Base-by-base conservation (phyloP, 2,888 invertebrate species). In the Apomyelois bistriatella region DNA sequence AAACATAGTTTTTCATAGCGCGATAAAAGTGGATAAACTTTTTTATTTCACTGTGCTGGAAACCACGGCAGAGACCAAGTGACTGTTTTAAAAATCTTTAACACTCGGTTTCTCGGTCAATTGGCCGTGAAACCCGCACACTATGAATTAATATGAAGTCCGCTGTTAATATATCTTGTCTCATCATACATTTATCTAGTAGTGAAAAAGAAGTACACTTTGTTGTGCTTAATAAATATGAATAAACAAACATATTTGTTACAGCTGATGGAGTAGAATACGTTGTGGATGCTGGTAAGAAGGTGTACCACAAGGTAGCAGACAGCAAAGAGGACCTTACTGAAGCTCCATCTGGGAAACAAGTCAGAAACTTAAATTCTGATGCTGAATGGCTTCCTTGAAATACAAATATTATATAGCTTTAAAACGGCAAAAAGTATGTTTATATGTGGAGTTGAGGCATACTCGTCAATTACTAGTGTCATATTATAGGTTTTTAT, bases 201-300 rank as follows among this genome's bases (percentile, higher is more conserved):
- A n/a, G n/a, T n/a, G n/a, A n/a, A n/a, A n/a, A n/a, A n/a, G n/a
- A n/a, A n/a, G n/a, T n/a, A n/a, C n/a, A n/a, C n/a, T n/a, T n/a
- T n/a, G n/a, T n/a, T n/a, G n/a, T n/a, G n/a, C n/a, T n/a, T n/a
- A n/a, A n/a, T n/a, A n/a, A n/a, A n/a, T n/a, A n/a, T n/a, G n/a
- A n/a, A n/a, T n/a, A 32, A 9, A 9, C 2, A 6, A 28, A 9
- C 36, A 4, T 48, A 3, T 28, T 9, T 13, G 17, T 72, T 71
- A 9, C 76, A 91, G 90, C 87, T 43, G 92, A 93, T 57, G 94
- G 94, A 0, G 93, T 95, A 0, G 94, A 95, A 68, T 94, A 93
- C 78, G 92, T 94, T 0, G 93, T 94, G 0, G 92, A 92, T 15
- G 91, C 94, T 0, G 94, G 94, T 9, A 94, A 94, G 74, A 94